phyloP scores from a whole-genome alignment of 2,797 vertebrate genomes.

The Psittacula derbiana region DNA sequence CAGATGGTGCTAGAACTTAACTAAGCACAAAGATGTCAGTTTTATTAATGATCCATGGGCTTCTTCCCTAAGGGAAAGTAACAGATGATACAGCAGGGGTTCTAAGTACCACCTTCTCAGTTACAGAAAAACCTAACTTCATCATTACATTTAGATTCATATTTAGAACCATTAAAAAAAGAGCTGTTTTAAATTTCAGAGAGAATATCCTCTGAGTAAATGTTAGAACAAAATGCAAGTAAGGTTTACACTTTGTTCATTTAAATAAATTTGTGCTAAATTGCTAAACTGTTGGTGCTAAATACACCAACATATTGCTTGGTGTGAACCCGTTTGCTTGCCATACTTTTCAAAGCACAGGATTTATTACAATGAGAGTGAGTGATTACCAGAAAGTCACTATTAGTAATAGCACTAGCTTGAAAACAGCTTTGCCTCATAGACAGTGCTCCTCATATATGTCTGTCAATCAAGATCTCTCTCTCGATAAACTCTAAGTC shows the following conservation, averaged over 20 bases:
- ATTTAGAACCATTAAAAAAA: neutral
- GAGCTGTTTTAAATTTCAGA: neutral
- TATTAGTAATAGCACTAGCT: neutral
- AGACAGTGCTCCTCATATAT: neutral
- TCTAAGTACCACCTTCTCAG: neutral
- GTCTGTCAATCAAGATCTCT: neutral
- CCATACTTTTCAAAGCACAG: neutral
- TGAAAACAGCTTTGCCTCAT: neutral
- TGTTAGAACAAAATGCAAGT: slow-evolving; percentile 12
- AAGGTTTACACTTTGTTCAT: slow-evolving; percentile 5
- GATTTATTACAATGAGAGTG: neutral
- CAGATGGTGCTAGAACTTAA: neutral
- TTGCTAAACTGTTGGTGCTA: neutral
- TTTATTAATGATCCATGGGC: neutral
- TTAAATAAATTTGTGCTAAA: neutral
- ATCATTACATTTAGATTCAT: neutral
- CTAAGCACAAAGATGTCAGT: neutral
- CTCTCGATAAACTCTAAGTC: neutral
- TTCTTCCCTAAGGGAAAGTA: neutral
- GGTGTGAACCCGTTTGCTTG: neutral
- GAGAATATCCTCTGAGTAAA: neutral
- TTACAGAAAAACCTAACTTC: slow-evolving; percentile 5
- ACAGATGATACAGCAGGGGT: neutral
- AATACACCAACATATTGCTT: neutral
- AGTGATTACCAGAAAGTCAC: neutral